Conservation (phyloP, 2,888 invertebrate species). For the Parapristionchus giblindavisi region DNA sequence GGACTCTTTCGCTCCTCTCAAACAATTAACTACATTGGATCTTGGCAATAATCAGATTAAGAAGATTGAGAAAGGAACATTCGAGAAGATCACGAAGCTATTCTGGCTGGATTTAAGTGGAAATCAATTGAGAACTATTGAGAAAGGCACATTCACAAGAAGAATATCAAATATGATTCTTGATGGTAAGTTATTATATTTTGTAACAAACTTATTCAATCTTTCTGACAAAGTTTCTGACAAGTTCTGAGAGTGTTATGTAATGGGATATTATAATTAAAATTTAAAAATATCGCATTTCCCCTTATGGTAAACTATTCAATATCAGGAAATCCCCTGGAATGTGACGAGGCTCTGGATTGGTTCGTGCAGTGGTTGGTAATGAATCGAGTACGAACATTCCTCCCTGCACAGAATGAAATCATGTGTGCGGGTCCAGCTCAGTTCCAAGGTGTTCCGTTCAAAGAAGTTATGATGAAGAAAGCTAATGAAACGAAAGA, state of each 20-base stretch:
- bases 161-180: slow-evolving; percentile 63
- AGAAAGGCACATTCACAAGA: slow-evolving; percentile 55
- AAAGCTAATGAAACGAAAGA: slow-evolving; percentile 67
- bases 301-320: too few species aligned
- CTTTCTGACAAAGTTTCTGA: too few species aligned
- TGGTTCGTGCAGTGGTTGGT: slow-evolving; percentile 61
- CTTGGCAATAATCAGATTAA: slow-evolving; percentile 79
- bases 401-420: slow-evolving; percentile 65
- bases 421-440: slow-evolving; percentile 63
- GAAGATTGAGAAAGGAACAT: slow-evolving; percentile 76
- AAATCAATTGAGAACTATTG: slow-evolving; percentile 58
- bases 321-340: slow-evolving; percentile 57
- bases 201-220: too few species aligned
- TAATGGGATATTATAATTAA: too few species aligned
- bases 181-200: slow-evolving; percentile 54
- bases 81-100: slow-evolving; percentile 53
- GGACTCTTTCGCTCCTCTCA: slow-evolving; percentile 55
- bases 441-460: slow-evolving; percentile 51
- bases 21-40: slow-evolving; percentile 60
- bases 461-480: slow-evolving; percentile 68
- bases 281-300: too few species aligned
- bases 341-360: slow-evolving; percentile 63
- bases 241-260: too few species aligned
- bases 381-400: slow-evolving; percentile 62
- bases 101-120: slow-evolving; percentile 67